Percentiles rank a stretch among this genome's conserved stretches.
These are phyloP conservation scores for Pseudomyrmex concolor DNA, from an alignment of 1,140 invertebrate species.

Conservation along the genomic window DNA sequence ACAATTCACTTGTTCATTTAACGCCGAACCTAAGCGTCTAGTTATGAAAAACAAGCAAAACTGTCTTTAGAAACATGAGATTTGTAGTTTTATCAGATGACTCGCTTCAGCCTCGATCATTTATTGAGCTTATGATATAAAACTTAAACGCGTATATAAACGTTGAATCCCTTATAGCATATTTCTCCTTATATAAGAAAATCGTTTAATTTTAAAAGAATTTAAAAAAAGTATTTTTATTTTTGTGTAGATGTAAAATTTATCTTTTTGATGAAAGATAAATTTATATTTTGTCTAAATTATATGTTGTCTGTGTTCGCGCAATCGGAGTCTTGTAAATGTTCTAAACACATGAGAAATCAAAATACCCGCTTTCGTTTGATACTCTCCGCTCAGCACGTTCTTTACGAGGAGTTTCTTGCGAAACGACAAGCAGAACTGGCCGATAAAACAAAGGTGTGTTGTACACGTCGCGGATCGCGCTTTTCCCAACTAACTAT, in stretches of 20 bases:
- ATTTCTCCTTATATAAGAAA: not conserved
- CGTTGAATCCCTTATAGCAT: not conserved
- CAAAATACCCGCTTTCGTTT: slow-evolving; percentile 17
- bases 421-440: slow-evolving; percentile 2
- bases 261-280: too few species aligned
- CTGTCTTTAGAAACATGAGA: not conserved
- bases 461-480: not conserved
- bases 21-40: not conserved
- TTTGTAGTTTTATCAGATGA: not conserved
- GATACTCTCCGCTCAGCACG: not conserved
- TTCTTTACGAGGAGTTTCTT: slow-evolving; percentile 19
- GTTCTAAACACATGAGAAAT: slow-evolving; percentile 1
- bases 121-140: slow-evolving; percentile 9
- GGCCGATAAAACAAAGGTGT: slow-evolving; percentile 10
- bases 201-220: too few species aligned
- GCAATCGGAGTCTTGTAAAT: not conserved
- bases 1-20: not conserved
- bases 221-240: too few species aligned
- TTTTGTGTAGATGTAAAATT: too few species aligned
- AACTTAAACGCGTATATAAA: not conserved
- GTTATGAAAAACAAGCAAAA: not conserved
- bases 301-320: not conserved
- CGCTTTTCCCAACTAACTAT: slow-evolving; percentile 1
- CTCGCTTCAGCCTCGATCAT: not conserved
- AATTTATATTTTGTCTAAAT: not conserved